Conservation (phyloP, 1,140 invertebrate species). For the Drosophila tropicalis region DNA sequence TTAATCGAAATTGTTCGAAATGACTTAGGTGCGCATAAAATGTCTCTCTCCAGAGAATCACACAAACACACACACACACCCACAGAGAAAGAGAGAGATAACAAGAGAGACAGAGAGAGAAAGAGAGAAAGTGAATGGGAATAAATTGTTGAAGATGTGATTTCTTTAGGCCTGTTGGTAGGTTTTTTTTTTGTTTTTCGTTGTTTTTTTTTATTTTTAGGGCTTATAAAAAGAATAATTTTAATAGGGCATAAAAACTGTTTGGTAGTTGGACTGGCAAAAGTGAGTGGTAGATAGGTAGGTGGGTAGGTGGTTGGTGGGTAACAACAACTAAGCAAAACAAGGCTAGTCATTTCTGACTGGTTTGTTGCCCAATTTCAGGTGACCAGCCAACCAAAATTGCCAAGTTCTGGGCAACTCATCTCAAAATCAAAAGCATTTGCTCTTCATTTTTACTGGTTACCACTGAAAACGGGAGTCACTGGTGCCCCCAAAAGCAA, state of each 20-base stretch:
- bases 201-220: conserved; percentile 61
- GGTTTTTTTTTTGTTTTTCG: conserved; percentile 6
- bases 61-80: neutral
- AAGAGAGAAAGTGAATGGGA: conserved; percentile 33
- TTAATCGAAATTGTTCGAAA: conserved; percentile 83
- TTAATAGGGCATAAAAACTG: conserved; percentile 81
- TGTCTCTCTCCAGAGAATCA: conserved; percentile 57
- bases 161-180: conserved; percentile 48
- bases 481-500: conserved; percentile 27
- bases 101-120: neutral
- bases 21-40: conserved; percentile 82
- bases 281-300: neutral
- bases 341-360: neutral
- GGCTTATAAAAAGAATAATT: conserved; percentile 82
- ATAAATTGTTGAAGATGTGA: conserved; percentile 67
- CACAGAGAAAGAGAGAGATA: neutral
- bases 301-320: neutral
- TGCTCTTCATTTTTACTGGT: conserved; percentile 74
- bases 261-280: conserved; percentile 60
- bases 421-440: conserved; percentile 8
- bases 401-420: conserved; percentile 24
- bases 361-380: neutral
- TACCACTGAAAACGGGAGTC: conserved; percentile 13
- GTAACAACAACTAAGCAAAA: conserved; percentile 13
- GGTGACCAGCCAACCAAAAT: neutral